A percentile compares a stretch with the other conserved stretches of the same genome.
Evolutionary conservation across 1,140 invertebrate species (phyloP).

Genomic region (Zaprionus ornatus): DNA sequence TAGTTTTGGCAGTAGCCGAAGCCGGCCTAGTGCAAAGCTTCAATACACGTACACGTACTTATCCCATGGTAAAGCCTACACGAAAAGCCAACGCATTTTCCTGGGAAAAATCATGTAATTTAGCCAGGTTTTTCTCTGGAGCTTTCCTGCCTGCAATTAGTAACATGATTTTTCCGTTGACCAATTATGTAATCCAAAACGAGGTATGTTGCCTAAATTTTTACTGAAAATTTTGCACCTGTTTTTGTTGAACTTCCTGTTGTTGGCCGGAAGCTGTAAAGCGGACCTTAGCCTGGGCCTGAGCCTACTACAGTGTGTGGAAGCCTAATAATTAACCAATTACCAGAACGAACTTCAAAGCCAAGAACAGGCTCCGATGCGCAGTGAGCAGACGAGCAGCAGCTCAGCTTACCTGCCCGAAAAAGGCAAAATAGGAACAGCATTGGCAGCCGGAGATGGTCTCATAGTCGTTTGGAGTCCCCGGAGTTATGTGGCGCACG

Average conservation of each 20-base stretch:
- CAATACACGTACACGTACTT: not conserved
- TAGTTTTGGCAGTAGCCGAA: constrained; percentile 18
- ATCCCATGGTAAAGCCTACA: not conserved
- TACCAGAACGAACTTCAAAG: constrained; percentile 38
- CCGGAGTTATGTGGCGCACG: constrained; percentile 11
- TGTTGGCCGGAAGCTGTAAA: constrained; percentile 14
- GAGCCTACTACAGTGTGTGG: not conserved
- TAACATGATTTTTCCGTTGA: constrained; percentile 18
- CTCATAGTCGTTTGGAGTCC: not conserved
- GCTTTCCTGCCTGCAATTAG: constrained; percentile 16
- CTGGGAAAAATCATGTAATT: constrained; percentile 4
- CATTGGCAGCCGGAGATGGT: not conserved
- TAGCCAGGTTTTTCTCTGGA: not conserved
- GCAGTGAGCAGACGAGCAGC: not conserved
- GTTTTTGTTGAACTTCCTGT: not conserved
- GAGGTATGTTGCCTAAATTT: not conserved
- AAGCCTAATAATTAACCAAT: constrained; percentile 49
- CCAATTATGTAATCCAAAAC: constrained; percentile 36
- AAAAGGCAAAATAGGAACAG: not conserved
- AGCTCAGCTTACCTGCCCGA: constrained; percentile 29
- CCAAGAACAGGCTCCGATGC: constrained; percentile 15
- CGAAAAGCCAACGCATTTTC: not conserved
- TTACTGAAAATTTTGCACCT: not conserved
- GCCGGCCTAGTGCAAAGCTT: constrained; percentile 11
- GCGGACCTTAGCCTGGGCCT: not conserved